A percentile compares a stretch with the other conserved stretches of the same genome.
Conservation (phyloP, 2,888 invertebrate species). For the Heliconius sara region DNA sequence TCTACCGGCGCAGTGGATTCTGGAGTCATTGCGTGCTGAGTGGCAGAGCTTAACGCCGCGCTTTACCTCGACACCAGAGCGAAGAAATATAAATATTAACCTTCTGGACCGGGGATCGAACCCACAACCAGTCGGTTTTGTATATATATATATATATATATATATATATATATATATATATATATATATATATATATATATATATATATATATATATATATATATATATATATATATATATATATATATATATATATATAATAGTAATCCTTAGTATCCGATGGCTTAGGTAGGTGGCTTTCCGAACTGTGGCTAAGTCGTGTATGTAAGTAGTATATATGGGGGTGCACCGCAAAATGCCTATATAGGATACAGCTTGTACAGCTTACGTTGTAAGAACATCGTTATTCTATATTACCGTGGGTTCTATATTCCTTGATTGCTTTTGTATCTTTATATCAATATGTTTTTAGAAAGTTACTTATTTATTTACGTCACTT, state of each 20-base stretch:
- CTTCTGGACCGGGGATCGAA: no score
- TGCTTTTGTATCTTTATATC: not conserved
- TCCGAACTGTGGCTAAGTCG: not conserved
- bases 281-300: slow-evolving; percentile 19
- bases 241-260: not conserved
- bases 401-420: not conserved
- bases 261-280: slow-evolving; percentile 8
- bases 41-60: no score
- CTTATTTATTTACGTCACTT: no score
- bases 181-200: not conserved
- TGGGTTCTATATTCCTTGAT: not conserved
- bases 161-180: not conserved
- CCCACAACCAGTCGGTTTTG: no score
- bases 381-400: not conserved
- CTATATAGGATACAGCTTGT: not conserved
- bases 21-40: no score
- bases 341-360: slow-evolving; percentile 18
- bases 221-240: not conserved
- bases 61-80: no score
- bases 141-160: no score
- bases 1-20: no score
- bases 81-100: no score
- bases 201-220: no score
- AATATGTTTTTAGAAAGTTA: not conserved
- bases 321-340: slow-evolving; percentile 24